Evolutionary conservation across 2,888 invertebrate species (phyloP), one percentile per base, ranked within the genome.

Genomic region (Phania funesta): DNA sequence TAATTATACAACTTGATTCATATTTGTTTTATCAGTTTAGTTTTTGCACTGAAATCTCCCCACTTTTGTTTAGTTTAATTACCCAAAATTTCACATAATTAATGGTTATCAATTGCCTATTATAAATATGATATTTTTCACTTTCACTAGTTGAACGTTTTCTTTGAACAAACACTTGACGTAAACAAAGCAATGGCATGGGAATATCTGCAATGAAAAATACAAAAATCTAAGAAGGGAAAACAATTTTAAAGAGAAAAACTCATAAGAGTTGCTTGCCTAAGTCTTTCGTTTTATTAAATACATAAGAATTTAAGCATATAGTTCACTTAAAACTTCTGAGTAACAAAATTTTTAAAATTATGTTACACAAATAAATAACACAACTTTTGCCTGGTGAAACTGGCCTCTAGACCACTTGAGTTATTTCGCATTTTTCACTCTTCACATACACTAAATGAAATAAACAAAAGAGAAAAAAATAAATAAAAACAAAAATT

Each of bases 101-200:
- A 78, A 77, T n/a, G 64, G 32, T 65, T 26, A 50, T 82, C 81
- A 82, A 78, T 74, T 68, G 70, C 78, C 81, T 74, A 82, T 82
- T 74, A 74, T 50, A 64, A 64, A 50, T 20, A 29, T 18, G 26
- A 68, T 44, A n/a, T 50, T 60, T 64, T 64, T 62, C 26, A 68
- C 73, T 74, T 73, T 77, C 56, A 44, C 74, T 26, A 41, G 13
- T 4, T 77, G n/a, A 64, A 26, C 0, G n/a, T 56, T 54, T 38
- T 44, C 1, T n/a, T 9, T 7, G 9, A 48, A 18, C 22, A 62
- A 64, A 22, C 16, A 60, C 11, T 22, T 64, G 54, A 46, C n/a
- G 16, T 29, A 62, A 46, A 60, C 50, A 65, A 79, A 46, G 60
- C 73, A 74, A 74, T 79, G 79, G 38, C 67, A 62, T 79, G 73